These are phyloP conservation scores for Lordiphosa mommai DNA, from an alignment of 1,140 invertebrate species.

Conservation along the genomic window DNA sequence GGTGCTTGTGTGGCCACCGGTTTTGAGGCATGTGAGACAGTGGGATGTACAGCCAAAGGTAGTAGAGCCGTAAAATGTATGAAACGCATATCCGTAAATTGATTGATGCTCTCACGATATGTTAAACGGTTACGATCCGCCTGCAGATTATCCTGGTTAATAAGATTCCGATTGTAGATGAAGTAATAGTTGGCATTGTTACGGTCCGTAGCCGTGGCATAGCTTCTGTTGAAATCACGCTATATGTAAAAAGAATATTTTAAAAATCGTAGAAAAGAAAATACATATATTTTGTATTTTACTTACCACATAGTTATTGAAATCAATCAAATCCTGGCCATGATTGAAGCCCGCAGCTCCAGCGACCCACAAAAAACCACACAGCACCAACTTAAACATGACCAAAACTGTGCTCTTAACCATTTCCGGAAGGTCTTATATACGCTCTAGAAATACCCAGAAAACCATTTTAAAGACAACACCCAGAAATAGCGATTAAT, in stretches of 20 bases:
- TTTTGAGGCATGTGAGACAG: background rate
- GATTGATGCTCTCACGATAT: conserved; percentile 51
- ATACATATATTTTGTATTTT: no score
- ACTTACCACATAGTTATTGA: conserved; percentile 41
- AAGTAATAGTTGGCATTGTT: conserved; percentile 53
- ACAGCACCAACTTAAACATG: conserved; percentile 47
- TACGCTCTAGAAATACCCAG: no score
- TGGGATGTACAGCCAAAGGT: conserved; percentile 36
- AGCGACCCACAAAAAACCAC: conserved; percentile 14
- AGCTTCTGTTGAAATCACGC: conserved; percentile 33
- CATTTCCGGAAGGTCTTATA: no score
- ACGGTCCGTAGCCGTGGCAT: conserved; percentile 7
- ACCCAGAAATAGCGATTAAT: no score
- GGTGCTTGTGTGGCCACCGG: conserved; percentile 10
- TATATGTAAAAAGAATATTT: no score
- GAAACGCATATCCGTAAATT: conserved; percentile 66
- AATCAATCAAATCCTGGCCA: conserved; percentile 36
- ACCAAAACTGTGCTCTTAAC: conserved; percentile 3
- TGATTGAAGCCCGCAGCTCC: conserved; percentile 37
- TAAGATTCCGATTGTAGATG: conserved; percentile 49
- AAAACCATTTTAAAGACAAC: no score
- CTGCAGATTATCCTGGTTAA: conserved; percentile 47
- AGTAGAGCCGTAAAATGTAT: conserved; percentile 78
- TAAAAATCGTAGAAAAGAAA: background rate
- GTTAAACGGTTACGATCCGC: conserved; percentile 32